Evolutionary conservation across 2,888 invertebrate genomes (phyloP).

Genomic region (Iphiclides podalirius): DNA sequence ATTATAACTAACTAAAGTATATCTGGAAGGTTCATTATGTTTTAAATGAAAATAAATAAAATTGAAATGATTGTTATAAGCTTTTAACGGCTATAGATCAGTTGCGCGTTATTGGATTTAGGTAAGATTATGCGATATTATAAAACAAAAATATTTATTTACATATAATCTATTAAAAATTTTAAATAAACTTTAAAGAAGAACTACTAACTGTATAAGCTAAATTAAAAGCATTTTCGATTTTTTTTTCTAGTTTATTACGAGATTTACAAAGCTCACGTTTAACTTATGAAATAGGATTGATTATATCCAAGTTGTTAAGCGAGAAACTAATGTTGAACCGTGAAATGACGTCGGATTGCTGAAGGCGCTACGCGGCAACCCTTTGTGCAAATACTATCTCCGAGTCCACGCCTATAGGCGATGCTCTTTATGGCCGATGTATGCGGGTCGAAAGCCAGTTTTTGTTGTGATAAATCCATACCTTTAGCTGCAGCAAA

Average conservation of each 20-base stretch:
- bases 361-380: slow-evolving; percentile 58
- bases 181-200: too few species aligned
- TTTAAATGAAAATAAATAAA: not conserved
- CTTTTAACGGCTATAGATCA: too few species aligned
- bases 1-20: not conserved
- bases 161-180: too few species aligned
- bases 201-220: too few species aligned
- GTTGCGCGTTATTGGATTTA: too few species aligned
- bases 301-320: slow-evolving; percentile 6
- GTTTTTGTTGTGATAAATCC: slow-evolving; percentile 18
- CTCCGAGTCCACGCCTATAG: slow-evolving; percentile 39
- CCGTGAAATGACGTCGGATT: slow-evolving; percentile 59
- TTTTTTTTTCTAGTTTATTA: too few species aligned
- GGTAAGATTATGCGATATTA: too few species aligned
- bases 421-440: slow-evolving; percentile 36
- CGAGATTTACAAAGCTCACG: not conserved
- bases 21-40: not conserved
- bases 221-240: too few species aligned
- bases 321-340: slow-evolving; percentile 60
- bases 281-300: slow-evolving; percentile 29
- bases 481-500: slow-evolving; percentile 7
- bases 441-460: slow-evolving; percentile 10
- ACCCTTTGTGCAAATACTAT: slow-evolving; percentile 67
- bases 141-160: too few species aligned
- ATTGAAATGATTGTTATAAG: too few species aligned